phyloP scores from a whole-genome alignment of 2,888 invertebrate species.

The Unio pictorum region DNA sequence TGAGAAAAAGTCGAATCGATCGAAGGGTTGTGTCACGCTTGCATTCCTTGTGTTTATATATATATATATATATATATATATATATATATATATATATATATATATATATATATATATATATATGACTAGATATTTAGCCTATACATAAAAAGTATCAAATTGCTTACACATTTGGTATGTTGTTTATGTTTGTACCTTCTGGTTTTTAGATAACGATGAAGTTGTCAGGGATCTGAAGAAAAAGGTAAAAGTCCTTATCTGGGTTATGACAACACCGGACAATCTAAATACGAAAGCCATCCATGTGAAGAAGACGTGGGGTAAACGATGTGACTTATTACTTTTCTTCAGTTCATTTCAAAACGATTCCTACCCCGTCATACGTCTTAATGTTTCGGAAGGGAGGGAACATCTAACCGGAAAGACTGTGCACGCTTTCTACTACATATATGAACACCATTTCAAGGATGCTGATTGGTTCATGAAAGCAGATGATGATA shows the following conservation, averaged over 20 bases:
- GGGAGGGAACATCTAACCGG: constrained; percentile 94
- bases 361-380: constrained; percentile 83
- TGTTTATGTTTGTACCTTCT: no score
- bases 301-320: constrained; percentile 96
- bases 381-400: constrained; percentile 85
- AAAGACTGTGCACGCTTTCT: constrained; percentile 95
- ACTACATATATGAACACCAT: constrained; percentile 86
- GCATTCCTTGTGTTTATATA: no score
- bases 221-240: constrained; percentile 75
- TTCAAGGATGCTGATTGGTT: constrained; percentile 94
- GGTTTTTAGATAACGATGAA: constrained; percentile 42
- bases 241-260: constrained; percentile 90
- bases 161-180: no score
- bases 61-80: no score
- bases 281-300: constrained; percentile 90
- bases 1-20: no score
- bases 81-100: no score
- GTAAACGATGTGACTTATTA: constrained; percentile 79
- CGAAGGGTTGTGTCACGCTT: no score
- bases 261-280: constrained; percentile 94
- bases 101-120: no score
- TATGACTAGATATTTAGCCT: no score
- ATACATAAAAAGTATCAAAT: no score
- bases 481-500: constrained; percentile 97
- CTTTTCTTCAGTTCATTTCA: constrained; percentile 72